These are phyloP conservation scores for Lacerta agilis DNA, from an alignment of 2,797 vertebrate species.

Conservation along the genomic window DNA sequence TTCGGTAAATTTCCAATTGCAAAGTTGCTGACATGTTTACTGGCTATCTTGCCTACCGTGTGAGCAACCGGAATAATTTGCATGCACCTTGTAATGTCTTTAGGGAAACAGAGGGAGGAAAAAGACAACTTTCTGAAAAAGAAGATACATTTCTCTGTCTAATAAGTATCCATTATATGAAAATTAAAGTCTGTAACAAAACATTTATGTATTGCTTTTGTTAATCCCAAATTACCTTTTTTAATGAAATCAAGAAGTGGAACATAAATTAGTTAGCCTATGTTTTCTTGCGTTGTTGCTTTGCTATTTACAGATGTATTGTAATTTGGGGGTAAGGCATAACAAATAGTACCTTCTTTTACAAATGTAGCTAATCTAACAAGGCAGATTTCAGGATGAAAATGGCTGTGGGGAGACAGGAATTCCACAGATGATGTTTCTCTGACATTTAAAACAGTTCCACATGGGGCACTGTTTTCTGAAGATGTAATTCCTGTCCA, in stretches of 20 bases:
- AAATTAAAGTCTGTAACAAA: slow-evolving; percentile 26
- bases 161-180: slow-evolving; percentile 14
- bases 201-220: background rate
- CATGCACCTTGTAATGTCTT: background rate
- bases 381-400: background rate
- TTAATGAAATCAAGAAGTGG: slow-evolving; percentile 18
- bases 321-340: background rate
- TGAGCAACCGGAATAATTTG: background rate
- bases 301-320: slow-evolving; percentile 8
- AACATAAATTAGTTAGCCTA: slow-evolving; percentile 1
- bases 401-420: background rate
- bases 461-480: background rate
- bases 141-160: slow-evolving; percentile 1
- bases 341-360: slow-evolving; percentile 11
- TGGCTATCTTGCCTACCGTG: background rate
- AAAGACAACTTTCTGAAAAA: background rate
- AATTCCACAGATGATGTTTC: background rate
- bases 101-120: background rate
- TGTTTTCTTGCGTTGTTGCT: slow-evolving; percentile 12
- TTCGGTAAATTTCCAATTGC: too few species aligned
- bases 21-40: too few species aligned
- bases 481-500: background rate
- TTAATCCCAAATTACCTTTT: slow-evolving; percentile 38
- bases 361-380: background rate
- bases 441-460: background rate